Evolutionary conservation across 1,140 invertebrate genomes (phyloP).

Genomic region (Drosophila jambulina): DNA sequence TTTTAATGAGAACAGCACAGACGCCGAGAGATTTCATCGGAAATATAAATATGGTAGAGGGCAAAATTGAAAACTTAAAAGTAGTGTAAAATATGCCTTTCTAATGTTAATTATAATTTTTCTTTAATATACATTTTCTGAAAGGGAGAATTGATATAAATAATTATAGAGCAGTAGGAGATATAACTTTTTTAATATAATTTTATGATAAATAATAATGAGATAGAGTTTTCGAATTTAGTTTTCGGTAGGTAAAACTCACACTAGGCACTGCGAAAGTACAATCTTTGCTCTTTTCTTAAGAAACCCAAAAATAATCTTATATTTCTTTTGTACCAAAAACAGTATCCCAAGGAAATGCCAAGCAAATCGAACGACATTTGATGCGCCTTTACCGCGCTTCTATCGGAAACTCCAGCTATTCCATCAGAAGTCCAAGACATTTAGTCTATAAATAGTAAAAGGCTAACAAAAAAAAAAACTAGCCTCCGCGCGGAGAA

Average conservation of each 20-base stretch:
- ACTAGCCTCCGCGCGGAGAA: slow-evolving; percentile 35
- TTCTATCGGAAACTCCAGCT: slow-evolving; percentile 16
- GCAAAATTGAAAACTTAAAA: too few relatives aligned
- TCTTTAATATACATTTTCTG: too few relatives aligned
- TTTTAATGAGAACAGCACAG: slow-evolving; percentile 31
- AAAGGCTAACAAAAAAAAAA: slow-evolving; percentile 24
- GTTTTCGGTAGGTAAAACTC: not conserved
- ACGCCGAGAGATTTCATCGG: not conserved
- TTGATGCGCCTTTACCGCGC: slow-evolving; percentile 44
- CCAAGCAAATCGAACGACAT: slow-evolving; percentile 55
- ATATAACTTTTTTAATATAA: not conserved
- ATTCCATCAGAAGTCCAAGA: slow-evolving; percentile 47
- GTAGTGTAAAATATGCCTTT: not conserved
- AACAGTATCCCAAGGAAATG: slow-evolving; percentile 30
- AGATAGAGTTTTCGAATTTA: too few relatives aligned
- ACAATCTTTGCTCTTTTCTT: not conserved
- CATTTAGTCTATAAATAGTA: slow-evolving; percentile 65
- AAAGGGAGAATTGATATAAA: too few relatives aligned
- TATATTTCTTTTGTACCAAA: not conserved
- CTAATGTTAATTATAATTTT: too few relatives aligned
- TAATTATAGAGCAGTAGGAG: too few relatives aligned
- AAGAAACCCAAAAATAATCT: not conserved
- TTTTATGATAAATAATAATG: not conserved
- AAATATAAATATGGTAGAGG: not conserved
- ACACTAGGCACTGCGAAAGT: not conserved